Evolutionary conservation across 2,113 vertebrate genomes (phyloP).

Genomic region (Pantherophis guttatus): DNA sequence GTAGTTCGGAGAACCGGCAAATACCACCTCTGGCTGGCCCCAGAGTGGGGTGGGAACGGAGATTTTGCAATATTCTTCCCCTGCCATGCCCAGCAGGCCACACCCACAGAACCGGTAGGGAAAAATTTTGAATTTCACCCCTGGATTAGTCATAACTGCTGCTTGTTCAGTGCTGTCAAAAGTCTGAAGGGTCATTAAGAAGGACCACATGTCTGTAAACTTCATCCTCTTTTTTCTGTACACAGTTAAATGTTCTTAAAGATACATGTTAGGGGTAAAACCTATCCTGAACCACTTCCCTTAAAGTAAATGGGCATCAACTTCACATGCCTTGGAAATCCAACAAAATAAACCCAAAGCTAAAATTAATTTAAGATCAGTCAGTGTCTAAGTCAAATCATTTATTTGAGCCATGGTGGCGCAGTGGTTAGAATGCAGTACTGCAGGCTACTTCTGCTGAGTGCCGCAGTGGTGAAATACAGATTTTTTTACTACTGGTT

Average conservation of each 20-base stretch:
- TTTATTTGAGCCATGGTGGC: background rate
- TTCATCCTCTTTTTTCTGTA: background rate
- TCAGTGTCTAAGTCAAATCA: background rate
- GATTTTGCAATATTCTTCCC: too few relatives aligned
- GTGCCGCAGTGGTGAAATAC: too few relatives aligned
- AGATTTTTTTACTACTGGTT: too few relatives aligned
- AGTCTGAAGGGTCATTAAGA: background rate
- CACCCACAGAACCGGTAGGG: too few relatives aligned
- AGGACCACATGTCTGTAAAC: background rate
- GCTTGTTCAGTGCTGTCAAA: background rate
- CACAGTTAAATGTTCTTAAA: background rate
- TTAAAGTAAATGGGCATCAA: background rate
- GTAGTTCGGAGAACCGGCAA: too few relatives aligned
- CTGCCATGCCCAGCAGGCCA: too few relatives aligned
- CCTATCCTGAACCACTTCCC: background rate
- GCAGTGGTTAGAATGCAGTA: too few relatives aligned
- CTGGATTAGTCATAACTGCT: background rate
- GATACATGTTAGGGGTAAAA: background rate
- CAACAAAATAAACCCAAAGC: background rate
- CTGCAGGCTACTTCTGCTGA: too few relatives aligned
- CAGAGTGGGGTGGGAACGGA: too few relatives aligned
- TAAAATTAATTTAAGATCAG: background rate
- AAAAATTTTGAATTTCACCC: too few relatives aligned
- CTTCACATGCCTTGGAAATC: background rate
- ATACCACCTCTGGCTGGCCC: too few relatives aligned